Conservation (phyloP, 2,113 vertebrate species). For the Oostethus manadensis region DNA sequence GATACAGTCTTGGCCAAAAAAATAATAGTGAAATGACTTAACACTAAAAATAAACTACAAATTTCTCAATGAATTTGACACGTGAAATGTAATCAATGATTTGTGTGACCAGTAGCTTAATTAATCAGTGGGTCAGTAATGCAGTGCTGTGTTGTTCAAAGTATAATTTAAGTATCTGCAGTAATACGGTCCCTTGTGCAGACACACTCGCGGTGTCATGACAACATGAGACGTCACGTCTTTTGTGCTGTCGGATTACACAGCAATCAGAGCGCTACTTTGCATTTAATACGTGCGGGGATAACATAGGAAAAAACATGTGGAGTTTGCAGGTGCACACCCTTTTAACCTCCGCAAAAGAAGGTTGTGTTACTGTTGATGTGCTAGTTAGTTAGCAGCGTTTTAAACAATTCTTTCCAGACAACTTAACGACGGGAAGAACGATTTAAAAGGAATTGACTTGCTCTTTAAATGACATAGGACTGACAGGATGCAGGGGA, state of each 20-base stretch:
- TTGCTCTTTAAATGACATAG: too few species aligned
- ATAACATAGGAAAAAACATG: not conserved
- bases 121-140: constrained; percentile 19
- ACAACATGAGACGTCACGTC: not conserved
- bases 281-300: not conserved
- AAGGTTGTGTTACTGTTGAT: not conserved
- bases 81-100: not conserved
- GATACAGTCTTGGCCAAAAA: not conserved
- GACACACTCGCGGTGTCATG: not conserved
- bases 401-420: too few species aligned
- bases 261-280: not conserved
- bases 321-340: not conserved
- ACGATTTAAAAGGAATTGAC: too few species aligned
- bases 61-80: not conserved
- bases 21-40: not conserved
- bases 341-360: not conserved
- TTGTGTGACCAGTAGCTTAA: not conserved
- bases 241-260: not conserved
- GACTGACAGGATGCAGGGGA: too few species aligned
- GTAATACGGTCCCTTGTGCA: not conserved
- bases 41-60: not conserved
- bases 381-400: not conserved
- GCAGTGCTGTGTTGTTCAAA: constrained; percentile 41
- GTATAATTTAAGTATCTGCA: not conserved
- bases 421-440: too few species aligned